Percentiles rank a stretch among this genome's conserved stretches.
Conservation (phyloP, 2,113 vertebrate genomes). For the Rana temporaria region DNA sequence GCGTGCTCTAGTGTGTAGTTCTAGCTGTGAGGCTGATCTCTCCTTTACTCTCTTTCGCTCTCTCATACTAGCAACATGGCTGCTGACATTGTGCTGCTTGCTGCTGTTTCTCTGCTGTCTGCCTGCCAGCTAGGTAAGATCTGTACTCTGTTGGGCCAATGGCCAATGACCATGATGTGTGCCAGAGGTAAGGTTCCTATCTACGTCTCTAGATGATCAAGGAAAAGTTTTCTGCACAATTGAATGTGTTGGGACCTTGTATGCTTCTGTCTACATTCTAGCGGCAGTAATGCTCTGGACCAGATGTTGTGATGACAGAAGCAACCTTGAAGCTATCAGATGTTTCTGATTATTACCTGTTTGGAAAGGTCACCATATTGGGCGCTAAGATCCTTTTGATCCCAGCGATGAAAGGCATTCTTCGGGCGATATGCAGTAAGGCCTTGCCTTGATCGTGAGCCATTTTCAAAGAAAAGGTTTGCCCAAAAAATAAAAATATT, state of each 20-base stretch:
- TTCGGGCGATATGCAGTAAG: background rate
- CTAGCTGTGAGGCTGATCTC: background rate
- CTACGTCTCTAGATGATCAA: background rate
- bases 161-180: background rate
- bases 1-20: background rate
- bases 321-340: background rate
- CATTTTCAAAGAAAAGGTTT: background rate
- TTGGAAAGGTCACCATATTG: background rate
- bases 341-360: background rate
- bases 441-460: background rate
- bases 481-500: background rate
- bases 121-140: slow-evolving; percentile 74
- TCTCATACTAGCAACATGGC: slow-evolving; percentile 59
- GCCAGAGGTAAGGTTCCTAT: background rate
- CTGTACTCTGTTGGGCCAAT: background rate
- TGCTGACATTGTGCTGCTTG: slow-evolving; percentile 59
- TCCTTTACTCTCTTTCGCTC: background rate
- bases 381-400: background rate
- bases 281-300: background rate
- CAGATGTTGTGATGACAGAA: slow-evolving; percentile 4
- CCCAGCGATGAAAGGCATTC: background rate
- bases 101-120: slow-evolving; percentile 71
- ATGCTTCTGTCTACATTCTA: background rate
- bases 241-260: background rate
- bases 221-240: background rate